Base-by-base conservation (phyloP, 2,797 vertebrate species). In the Falco naumanni region DNA sequence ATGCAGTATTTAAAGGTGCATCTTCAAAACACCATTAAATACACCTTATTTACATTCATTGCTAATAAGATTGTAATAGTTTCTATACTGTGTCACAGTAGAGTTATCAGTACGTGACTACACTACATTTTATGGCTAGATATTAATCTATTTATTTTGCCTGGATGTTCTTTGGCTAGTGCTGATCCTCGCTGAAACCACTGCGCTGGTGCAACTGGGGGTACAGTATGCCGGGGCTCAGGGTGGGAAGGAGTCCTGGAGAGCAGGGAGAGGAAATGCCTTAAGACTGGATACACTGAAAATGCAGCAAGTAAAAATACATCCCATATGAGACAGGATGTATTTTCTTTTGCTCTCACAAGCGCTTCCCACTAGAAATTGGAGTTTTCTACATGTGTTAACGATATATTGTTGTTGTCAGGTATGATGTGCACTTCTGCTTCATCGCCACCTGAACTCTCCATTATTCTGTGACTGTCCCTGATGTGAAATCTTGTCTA, bases 321-420 rank as follows among this genome's bases (percentile, higher is more conserved):
- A 53, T 8, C 15, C 16, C 70, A 7, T 51, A 14, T 57, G 33
- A 56, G n/a, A 84, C 8, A 22, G 13, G 24, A n/a, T 48, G 16
- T 17, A 3, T 24, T 77, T 82, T 68, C 25, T 77, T 77, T 57
- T 57, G 45, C 41, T 85, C 48, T 91, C 63, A 41, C 13, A 63
- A 54, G 29, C 29, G n/a, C 5, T 45, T 84, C 16, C 21, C 5
- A 5, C 28, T 43, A 51, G 66, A 84, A 90, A 78, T 54, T 6
- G 16, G 17, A 5, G 1, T 3, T 1, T 90, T 84, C 54, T 68
- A 24, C 8, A 3, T 34, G 16, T 39, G 15, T 74, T 50, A 60
- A 28, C 0, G 1, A 43, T 56, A 34, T 7, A 33, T 61, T 19
- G 4, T 37, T 39, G 5, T n/a, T 74, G 21, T 8, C 11, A 28